These are phyloP conservation scores for Protodeltote pygarga DNA, from an alignment of 2,888 invertebrate genomes.

Conservation along the genomic window DNA sequence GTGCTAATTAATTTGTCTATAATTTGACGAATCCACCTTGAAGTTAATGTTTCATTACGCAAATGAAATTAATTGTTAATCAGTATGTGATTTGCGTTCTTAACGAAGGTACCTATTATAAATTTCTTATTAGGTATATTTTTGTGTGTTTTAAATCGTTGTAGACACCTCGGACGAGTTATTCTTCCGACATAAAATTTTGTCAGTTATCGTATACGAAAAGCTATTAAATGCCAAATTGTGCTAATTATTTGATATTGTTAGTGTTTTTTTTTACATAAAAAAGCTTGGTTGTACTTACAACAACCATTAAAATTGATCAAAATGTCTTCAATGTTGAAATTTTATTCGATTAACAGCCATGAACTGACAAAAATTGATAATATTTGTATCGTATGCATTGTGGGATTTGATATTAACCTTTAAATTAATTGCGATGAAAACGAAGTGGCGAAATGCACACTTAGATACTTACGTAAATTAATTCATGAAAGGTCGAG, in stretches of 20 bases:
- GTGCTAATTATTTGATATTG: too few relatives aligned
- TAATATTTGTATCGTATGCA: conserved; percentile 22
- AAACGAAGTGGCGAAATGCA: conserved; percentile 13
- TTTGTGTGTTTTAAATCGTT: too few relatives aligned
- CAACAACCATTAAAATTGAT: not conserved
- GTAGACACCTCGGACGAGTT: too few relatives aligned
- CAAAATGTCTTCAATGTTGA: conserved; percentile 1
- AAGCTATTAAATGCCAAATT: too few relatives aligned
- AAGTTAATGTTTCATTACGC: conserved; percentile 24
- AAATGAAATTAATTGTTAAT: conserved; percentile 18
- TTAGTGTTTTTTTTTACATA: too few relatives aligned
- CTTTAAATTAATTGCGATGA: conserved; percentile 19
- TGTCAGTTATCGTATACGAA: too few relatives aligned
- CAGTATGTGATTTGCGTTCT: not conserved
- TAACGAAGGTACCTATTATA: too few relatives aligned
- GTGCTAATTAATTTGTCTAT: conserved; percentile 40
- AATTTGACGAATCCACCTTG: conserved; percentile 34
- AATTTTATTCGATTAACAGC: conserved; percentile 7
- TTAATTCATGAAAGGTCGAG: too few relatives aligned
- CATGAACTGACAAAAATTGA: conserved; percentile 24
- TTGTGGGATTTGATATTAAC: conserved; percentile 26
- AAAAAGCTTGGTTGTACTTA: not conserved
- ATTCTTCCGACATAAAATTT: too few relatives aligned
- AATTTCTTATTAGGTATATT: too few relatives aligned
- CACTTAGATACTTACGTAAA: conserved; percentile 23